Evolutionary conservation across 2,113 vertebrate genomes (phyloP).

Genomic region (Protobothrops flavoviridis): DNA sequence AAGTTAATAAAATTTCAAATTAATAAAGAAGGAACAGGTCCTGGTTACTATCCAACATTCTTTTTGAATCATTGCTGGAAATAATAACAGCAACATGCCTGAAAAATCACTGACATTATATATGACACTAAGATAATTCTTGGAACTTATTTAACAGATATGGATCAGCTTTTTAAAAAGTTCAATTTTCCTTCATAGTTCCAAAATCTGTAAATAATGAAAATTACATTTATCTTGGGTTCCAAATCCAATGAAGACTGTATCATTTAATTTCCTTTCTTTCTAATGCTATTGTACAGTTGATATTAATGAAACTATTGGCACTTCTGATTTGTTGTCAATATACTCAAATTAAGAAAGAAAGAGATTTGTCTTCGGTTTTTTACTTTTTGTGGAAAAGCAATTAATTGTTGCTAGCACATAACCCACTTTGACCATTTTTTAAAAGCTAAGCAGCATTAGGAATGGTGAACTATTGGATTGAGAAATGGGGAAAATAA

Average conservation of each 20-base stretch:
- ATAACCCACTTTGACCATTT: not conserved
- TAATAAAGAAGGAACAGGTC: not conserved
- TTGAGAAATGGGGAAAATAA: not conserved
- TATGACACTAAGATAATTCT: not conserved
- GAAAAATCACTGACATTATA: not conserved
- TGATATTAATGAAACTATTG: not conserved
- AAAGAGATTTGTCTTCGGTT: not conserved
- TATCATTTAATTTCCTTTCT: slow-evolving; percentile 3
- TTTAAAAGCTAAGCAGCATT: not conserved
- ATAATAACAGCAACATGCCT: not conserved
- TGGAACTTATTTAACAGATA: not conserved
- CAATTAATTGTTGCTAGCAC: not conserved
- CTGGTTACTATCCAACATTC: not conserved
- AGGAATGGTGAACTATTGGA: not conserved
- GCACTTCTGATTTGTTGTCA: slow-evolving; percentile 1
- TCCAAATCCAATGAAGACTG: not conserved
- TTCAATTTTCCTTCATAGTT: not conserved
- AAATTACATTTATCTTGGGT: not conserved
- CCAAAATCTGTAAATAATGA: not conserved
- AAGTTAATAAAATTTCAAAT: not conserved
- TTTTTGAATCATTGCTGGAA: not conserved
- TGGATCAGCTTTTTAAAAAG: not conserved
- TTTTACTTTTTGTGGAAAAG: not conserved
- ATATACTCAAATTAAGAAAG: not conserved
- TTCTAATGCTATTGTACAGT: not conserved